Evolutionary conservation across 92 coral and sea anemone genomes (phyloP).

Genomic region (Porites evermanni): DNA sequence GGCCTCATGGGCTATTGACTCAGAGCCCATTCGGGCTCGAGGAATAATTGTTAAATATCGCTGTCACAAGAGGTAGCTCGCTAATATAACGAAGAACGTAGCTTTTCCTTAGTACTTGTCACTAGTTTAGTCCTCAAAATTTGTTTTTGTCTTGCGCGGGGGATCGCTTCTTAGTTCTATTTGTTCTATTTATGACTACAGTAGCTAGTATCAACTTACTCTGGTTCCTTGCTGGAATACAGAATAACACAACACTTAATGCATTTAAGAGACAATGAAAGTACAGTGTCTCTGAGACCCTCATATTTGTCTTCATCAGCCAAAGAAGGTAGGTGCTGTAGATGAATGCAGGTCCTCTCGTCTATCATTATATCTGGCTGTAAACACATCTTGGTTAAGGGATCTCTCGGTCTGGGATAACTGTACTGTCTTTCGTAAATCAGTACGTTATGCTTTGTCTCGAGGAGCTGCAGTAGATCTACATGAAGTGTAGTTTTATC

Average conservation of each 20-base stretch:
- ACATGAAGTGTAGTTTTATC: conserved; percentile 70
- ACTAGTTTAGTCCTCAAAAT: neutral
- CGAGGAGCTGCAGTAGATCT: conserved; percentile 80
- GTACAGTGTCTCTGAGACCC: conserved; percentile 71
- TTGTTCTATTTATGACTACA: neutral
- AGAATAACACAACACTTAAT: conserved; percentile 80
- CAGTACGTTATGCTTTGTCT: conserved; percentile 77
- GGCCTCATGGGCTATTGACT: too few relatives aligned
- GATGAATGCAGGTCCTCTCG: conserved; percentile 81
- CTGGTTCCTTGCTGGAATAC: conserved; percentile 35
- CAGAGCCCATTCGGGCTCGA: too few relatives aligned
- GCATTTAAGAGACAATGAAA: conserved; percentile 85
- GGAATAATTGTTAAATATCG: too few relatives aligned
- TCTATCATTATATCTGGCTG: conserved; percentile 94
- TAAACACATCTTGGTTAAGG: conserved; percentile 71
- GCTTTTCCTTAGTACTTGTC: too few relatives aligned
- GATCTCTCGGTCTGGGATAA: conserved; percentile 17
- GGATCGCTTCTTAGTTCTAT: neutral
- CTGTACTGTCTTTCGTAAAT: conserved; percentile 89
- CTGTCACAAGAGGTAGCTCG: neutral
- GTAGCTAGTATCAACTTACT: conserved; percentile 41
- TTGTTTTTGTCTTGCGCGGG: neutral
- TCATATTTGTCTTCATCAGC: conserved; percentile 65
- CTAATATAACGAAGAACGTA: neutral
- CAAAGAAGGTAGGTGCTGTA: conserved; percentile 61